These are phyloP conservation scores for Papilio polyxenes DNA, from an alignment of 1,140 invertebrate species.

Conservation along the genomic window DNA sequence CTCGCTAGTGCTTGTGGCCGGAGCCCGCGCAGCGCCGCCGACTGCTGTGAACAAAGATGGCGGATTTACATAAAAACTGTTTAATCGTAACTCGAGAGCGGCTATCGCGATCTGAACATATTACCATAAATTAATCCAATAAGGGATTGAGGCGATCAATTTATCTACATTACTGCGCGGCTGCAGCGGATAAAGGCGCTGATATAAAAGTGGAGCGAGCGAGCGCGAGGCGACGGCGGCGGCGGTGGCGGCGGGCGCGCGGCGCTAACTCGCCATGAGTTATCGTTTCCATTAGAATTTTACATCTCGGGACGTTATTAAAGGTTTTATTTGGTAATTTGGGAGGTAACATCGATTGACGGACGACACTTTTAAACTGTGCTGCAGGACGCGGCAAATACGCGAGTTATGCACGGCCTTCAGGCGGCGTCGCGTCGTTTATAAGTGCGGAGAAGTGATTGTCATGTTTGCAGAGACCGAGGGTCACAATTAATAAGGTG, in stretches of 20 bases:
- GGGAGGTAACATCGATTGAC: conserved; percentile 39
- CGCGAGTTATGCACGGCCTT: conserved; percentile 20
- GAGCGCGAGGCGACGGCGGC: conserved; percentile 18
- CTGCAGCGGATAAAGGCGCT: conserved; percentile 54
- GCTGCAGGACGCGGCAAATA: neutral
- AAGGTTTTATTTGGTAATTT: conserved; percentile 45
- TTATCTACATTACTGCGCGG: conserved; percentile 68
- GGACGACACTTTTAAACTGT: conserved; percentile 38
- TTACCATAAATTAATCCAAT: conserved; percentile 77
- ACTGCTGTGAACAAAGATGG: conserved; percentile 66
- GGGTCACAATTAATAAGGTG: conserved; percentile 31
- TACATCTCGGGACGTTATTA: conserved; percentile 43
- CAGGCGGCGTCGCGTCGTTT: neutral
- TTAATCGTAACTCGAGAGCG: conserved; percentile 71
- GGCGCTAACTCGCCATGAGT: conserved; percentile 56
- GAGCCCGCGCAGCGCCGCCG: conserved; percentile 27
- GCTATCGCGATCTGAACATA: conserved; percentile 70
- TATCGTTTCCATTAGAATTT: conserved; percentile 60
- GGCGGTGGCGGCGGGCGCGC: conserved; percentile 36
- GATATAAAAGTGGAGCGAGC: conserved; percentile 48
- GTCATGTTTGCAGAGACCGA: neutral
- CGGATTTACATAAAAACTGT: conserved; percentile 75
- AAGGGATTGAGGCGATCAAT: conserved; percentile 69
- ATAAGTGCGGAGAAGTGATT: conserved; percentile 4
- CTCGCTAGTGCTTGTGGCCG: conserved; percentile 14